Base-by-base conservation (phyloP, 2,888 invertebrate species). In the Endomychus coccineus region DNA sequence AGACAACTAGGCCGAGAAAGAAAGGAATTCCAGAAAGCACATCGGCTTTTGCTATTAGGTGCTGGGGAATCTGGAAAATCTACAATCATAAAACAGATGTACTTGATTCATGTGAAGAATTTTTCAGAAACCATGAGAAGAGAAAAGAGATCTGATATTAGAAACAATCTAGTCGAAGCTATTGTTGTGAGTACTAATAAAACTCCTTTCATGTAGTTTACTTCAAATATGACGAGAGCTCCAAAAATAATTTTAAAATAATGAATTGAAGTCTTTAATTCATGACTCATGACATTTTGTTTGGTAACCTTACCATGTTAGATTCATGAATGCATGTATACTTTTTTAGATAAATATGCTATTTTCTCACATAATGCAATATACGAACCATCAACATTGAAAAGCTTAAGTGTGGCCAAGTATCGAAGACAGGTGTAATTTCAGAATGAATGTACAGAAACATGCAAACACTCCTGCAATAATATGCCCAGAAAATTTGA, bases 11-110 rank as follows among this genome's bases (percentile, higher is more conserved):
- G 92, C 69, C 91, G 90, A 72, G 95, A 96, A 69, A 95, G 96
- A 74, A 65, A 71, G 71, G 74, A 88, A 62, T 94, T 92, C 69
- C 80, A 91, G 64, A 92, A 92, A 57, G 95, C 95, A 52, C 94
- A 95, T 73, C 82, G 95, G 64, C 78, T 95, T 54, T 78, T 95
- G 49, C 75, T 95, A 52, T 76, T 95, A 60, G 95, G 94, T 59
- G 92, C 94, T 58, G 94, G 94, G 61, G 94, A 95, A 74, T 94
- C 92, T 42, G 94, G 94, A 58, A 96, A 95, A 75, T 94, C 94
- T 59, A 95, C 95, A 51, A 94, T 95, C 66, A 94, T 95, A 60
- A 95, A 96, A 73, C 96, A 96, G 74, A 96, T 96, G 96, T 80
- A 91, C 67, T 92, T 95, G 69, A 78, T 92, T 57, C 95, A 96